A percentile compares a stretch with the other conserved stretches of the same genome.
phyloP scores from a whole-genome alignment of 2,888 invertebrate genomes.

The Melanostoma scalare region DNA sequence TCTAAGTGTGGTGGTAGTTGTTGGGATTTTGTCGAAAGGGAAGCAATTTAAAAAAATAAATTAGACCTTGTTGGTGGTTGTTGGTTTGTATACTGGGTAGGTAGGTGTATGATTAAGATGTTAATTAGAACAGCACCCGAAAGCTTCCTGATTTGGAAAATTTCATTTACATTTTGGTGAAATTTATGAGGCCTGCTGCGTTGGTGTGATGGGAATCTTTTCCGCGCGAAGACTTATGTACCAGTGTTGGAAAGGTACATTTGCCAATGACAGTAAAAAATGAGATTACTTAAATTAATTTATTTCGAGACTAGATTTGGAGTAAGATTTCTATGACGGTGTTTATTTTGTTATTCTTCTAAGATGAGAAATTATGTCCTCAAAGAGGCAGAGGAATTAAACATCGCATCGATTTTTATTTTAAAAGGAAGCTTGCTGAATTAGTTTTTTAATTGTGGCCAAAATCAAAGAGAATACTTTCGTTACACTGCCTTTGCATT shows the following conservation, averaged over 20 bases:
- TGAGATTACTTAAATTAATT: no score
- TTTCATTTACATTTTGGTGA: constrained; percentile 38
- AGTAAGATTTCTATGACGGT: no score
- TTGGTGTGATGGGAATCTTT: constrained; percentile 24
- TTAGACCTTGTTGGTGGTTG: constrained; percentile 35
- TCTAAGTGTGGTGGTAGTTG: background rate
- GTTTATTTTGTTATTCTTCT: no score
- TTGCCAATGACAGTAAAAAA: constrained; percentile 24
- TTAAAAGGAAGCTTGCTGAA: no score
- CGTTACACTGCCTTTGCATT: no score
- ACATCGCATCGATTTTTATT: no score
- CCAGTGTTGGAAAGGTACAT: background rate
- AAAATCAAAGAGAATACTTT: no score
- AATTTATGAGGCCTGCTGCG: constrained; percentile 21
- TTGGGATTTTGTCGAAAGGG: constrained; percentile 24
- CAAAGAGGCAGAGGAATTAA: no score
- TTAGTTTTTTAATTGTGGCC: no score
- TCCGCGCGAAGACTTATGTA: constrained; percentile 10
- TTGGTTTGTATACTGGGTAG: constrained; percentile 15
- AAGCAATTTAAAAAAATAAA: constrained; percentile 53
- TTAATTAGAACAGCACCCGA: constrained; percentile 35
- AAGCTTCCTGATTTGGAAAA: constrained; percentile 45
- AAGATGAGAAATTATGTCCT: no score
- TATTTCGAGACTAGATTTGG: no score
- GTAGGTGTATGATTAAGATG: constrained; percentile 54